phyloP scores from a whole-genome alignment of 23 tunicate species.

The Clavelina lepadiformis region DNA sequence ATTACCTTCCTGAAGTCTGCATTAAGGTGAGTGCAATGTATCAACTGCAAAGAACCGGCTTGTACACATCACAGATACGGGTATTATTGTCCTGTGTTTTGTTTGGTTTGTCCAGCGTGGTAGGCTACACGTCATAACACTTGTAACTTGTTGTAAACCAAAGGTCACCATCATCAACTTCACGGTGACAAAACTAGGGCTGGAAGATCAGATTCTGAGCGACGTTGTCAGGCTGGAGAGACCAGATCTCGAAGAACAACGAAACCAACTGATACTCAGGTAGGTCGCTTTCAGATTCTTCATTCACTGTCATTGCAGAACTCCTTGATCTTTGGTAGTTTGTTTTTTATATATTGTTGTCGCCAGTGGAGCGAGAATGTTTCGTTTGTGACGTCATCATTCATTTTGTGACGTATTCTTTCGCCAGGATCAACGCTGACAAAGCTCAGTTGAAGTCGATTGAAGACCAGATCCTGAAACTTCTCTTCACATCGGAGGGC shows the following conservation, averaged over 20 bases:
- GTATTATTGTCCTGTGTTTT: too few relatives aligned
- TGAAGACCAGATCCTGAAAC: slow-evolving; percentile 87
- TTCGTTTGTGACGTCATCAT: neutral
- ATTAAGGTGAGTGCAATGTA: slow-evolving; percentile 86
- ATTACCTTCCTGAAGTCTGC: slow-evolving; percentile 96
- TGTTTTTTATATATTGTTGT: neutral
- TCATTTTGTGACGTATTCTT: neutral
- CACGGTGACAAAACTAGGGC: slow-evolving; percentile 89
- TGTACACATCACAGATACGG: too few relatives aligned
- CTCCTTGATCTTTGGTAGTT: too few relatives aligned
- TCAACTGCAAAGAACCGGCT: too few relatives aligned
- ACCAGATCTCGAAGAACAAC: slow-evolving; percentile 93
- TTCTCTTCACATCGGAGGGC: slow-evolving; percentile 88
- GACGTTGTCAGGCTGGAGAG: slow-evolving; percentile 88
- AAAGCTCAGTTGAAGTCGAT: slow-evolving; percentile 83
- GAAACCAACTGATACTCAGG: slow-evolving; percentile 76
- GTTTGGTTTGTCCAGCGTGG: too few relatives aligned
- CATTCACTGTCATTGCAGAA: too few relatives aligned
- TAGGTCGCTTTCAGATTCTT: too few relatives aligned
- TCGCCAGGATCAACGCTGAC: slow-evolving; percentile 70
- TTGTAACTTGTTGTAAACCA: too few relatives aligned
- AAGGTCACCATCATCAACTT: slow-evolving; percentile 98
- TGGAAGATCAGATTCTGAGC: slow-evolving; percentile 88
- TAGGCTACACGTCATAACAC: too few relatives aligned
- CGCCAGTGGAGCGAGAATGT: too few relatives aligned